A percentile compares a stretch with the other conserved stretches of the same genome.
These are phyloP conservation scores for Magallana nippona DNA, from an alignment of 2,888 invertebrate species.

Conservation along the genomic window DNA sequence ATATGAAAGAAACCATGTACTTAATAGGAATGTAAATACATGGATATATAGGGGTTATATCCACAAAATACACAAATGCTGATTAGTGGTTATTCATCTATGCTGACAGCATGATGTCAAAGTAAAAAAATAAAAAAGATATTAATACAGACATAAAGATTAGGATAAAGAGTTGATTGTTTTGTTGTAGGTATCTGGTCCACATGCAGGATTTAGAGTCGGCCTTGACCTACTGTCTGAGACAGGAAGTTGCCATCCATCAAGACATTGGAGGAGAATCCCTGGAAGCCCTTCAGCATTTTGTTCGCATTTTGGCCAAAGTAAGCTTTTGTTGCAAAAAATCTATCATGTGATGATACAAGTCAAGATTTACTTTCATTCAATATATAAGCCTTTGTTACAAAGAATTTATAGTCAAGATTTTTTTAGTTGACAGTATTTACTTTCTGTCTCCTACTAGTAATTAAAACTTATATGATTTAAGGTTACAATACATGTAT, in stretches of 20 bases:
- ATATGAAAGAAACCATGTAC: too few relatives aligned
- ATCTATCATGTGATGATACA: neutral
- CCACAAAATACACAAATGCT: too few relatives aligned
- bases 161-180: too few relatives aligned
- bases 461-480: neutral
- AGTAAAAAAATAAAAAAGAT: too few relatives aligned
- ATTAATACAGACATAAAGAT: too few relatives aligned
- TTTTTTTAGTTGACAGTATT: neutral
- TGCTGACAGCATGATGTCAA: too few relatives aligned
- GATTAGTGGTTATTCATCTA: too few relatives aligned
- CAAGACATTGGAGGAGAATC: slow-evolving; percentile 87
- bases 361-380: neutral
- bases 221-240: slow-evolving; percentile 89
- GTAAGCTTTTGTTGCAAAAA: slow-evolving; percentile 58
- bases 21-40: too few relatives aligned
- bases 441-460: neutral
- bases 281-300: slow-evolving; percentile 87
- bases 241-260: slow-evolving; percentile 89
- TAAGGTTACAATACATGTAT: neutral
- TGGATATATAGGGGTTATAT: too few relatives aligned
- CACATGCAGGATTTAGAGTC: slow-evolving; percentile 94
- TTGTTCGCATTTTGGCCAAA: slow-evolving; percentile 86
- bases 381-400: too few relatives aligned
- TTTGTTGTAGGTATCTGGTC: slow-evolving; percentile 78
- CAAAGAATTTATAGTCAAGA: neutral